Base-by-base conservation (phyloP, 2,888 invertebrate species). In the Cylloceria caligata region DNA sequence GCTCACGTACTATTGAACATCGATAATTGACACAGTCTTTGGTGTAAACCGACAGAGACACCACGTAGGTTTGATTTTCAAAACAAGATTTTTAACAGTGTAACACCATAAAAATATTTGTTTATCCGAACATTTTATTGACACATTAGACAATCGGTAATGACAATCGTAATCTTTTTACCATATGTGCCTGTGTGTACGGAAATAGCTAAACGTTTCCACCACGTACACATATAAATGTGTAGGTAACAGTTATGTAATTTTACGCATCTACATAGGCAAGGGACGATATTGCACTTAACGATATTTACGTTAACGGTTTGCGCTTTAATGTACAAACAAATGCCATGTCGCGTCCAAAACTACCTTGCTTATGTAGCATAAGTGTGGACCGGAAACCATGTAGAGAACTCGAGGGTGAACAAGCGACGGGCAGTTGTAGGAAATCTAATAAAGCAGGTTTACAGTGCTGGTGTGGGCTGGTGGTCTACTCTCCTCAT, bases 321-420 rank as follows among this genome's bases (percentile, higher is more conserved):
- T 42, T 57, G 19, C 42, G 27, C 24, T 57, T 57, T 36, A 42
- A 57, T 57, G 71, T 57, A 57, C 71, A 71, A 71, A 71, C 57
- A 57, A 55, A 57, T 27, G 57, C 55, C 42, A 42, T 57, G 57
- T 24, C 45, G 34, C 3, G 34, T 27, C 36, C 30, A 30, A 36
- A 71, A 71, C 71, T 71, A 71, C 57, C 71, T 71, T 57, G 71
- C 42, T 71, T 71, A 42, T 27, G 45, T 57, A 42, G 42, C 55
- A 36, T 27, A 42, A 45, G 42, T 27, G 57, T 27, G 2, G 57
- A 45, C 45, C 57, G 57, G 71, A 71, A 57, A 71, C 39, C 57
- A 11, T 11, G 55, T 19, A 6, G 42, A 42, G 71, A 57, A 39
- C 69, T 36, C 24, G 52, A 13, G 11, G 39, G 21, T n/a, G 45